A percentile compares a stretch with the other conserved stretches of the same genome.
Conservation (phyloP, 2,797 vertebrate species). For the Alcedo atthis region DNA sequence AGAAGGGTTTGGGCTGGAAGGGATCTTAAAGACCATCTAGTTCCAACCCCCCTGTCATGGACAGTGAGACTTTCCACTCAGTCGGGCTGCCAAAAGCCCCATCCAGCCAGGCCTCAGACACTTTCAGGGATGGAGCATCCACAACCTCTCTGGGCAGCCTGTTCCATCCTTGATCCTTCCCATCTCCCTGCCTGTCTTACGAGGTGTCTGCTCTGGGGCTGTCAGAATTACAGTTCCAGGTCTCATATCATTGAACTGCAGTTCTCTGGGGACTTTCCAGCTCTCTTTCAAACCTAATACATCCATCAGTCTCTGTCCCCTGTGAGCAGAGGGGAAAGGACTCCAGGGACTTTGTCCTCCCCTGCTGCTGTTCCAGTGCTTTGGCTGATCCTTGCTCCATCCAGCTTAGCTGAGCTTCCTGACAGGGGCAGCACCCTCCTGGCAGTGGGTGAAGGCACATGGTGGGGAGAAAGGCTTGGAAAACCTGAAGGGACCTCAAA, state of each 20-base stretch:
- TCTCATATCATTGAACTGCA: fast-evolving
- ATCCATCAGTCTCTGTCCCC: background rate
- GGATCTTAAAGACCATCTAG: background rate
- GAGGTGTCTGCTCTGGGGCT: background rate
- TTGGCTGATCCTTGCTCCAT: background rate
- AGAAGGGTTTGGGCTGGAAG: background rate
- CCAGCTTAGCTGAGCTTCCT: background rate
- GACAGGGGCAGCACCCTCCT: too few species aligned
- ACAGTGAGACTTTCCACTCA: background rate
- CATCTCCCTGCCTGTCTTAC: background rate
- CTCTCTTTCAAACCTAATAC: background rate
- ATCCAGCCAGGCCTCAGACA: background rate
- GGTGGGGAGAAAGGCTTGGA: background rate
- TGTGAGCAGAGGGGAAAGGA: background rate
- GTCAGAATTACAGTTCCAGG: background rate
- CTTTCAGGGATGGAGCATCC: background rate
- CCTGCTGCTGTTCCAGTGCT: fast-evolving
- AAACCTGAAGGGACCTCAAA: background rate
- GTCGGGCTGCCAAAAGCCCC: background rate
- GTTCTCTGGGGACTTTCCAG: background rate
- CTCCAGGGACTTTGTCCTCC: background rate
- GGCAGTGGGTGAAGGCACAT: too few species aligned
- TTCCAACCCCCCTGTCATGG: background rate
- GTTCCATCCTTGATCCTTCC: background rate
- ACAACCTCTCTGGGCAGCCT: background rate